phyloP scores from a whole-genome alignment of 2,888 invertebrate species.

The Allophyes oxyacanthae region DNA sequence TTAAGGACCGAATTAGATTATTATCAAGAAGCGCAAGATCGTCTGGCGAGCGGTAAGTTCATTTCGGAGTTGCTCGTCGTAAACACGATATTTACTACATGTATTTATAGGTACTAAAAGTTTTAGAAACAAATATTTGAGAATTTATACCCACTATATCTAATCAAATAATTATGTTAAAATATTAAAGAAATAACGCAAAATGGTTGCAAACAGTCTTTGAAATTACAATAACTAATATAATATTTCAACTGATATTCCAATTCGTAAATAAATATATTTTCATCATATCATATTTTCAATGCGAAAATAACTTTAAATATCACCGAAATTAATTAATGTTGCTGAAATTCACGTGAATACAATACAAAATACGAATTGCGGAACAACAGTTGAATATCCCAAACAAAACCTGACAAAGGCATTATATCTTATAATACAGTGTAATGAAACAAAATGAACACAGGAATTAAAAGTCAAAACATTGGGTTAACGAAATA shows the following conservation, averaged over 20 bases:
- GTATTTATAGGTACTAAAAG: too few species aligned
- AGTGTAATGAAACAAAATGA: slow-evolving; percentile 22
- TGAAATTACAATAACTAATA: too few species aligned
- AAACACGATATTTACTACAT: slow-evolving; percentile 25
- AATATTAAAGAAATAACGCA: too few species aligned
- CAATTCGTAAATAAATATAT: slow-evolving; percentile 21
- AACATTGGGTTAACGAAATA: slow-evolving; percentile 37
- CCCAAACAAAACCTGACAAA: slow-evolving; percentile 16
- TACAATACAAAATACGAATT: slow-evolving; percentile 11
- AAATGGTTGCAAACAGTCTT: too few species aligned
- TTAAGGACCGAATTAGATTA: slow-evolving; percentile 52
- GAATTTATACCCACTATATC: too few species aligned
- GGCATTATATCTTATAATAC: slow-evolving; percentile 11
- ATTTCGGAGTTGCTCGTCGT: slow-evolving; percentile 30
- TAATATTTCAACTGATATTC: slow-evolving; percentile 2
- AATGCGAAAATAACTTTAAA: slow-evolving; percentile 13
- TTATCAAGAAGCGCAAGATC: slow-evolving; percentile 45
- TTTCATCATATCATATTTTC: slow-evolving; percentile 9
- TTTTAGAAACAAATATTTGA: too few species aligned
- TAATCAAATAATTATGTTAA: too few species aligned
- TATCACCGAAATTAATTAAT: slow-evolving; percentile 5
- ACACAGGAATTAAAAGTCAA: slow-evolving; percentile 28
- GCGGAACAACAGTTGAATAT: slow-evolving; percentile 1
- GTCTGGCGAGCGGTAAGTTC: slow-evolving; percentile 34
- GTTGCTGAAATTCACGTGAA: slow-evolving; percentile 2